Conservation (phyloP, 92 coral and sea anemone species). For the Plumapathes pennacea region DNA sequence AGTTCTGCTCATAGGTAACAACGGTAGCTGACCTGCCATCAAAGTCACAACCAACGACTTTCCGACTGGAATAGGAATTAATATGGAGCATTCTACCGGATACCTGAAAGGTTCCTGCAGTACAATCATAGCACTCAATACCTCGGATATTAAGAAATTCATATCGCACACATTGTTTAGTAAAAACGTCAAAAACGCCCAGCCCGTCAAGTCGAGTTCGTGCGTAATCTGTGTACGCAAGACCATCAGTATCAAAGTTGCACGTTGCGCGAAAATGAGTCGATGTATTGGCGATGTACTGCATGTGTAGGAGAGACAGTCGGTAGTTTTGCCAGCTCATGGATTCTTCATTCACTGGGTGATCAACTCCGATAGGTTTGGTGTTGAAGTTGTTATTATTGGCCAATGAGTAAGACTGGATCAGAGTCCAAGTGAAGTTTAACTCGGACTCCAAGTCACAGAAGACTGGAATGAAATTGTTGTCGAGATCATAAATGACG, state of each 20-base stretch:
- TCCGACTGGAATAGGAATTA: background rate
- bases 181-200: background rate
- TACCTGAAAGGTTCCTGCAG: background rate
- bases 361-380: background rate
- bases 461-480: slow-evolving; percentile 14
- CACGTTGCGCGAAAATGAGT: slow-evolving; percentile 12
- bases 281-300: slow-evolving; percentile 4
- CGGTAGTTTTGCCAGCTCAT: background rate
- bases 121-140: slow-evolving; percentile 5
- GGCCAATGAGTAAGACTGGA: slow-evolving; percentile 23
- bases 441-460: slow-evolving; percentile 19
- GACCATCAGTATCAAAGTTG: slow-evolving; percentile 20
- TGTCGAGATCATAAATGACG: background rate
- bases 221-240: slow-evolving; percentile 11
- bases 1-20: background rate
- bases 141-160: slow-evolving; percentile 13
- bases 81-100: background rate
- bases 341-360: background rate
- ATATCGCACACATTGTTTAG: background rate
- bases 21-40: background rate
- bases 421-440: slow-evolving; percentile 12
- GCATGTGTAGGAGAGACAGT: slow-evolving; percentile 15
- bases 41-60: background rate
- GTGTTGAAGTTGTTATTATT: background rate
- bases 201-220: slow-evolving; percentile 3